phyloP scores from a whole-genome alignment of 1,140 invertebrate species.

The Drosophila tani region DNA sequence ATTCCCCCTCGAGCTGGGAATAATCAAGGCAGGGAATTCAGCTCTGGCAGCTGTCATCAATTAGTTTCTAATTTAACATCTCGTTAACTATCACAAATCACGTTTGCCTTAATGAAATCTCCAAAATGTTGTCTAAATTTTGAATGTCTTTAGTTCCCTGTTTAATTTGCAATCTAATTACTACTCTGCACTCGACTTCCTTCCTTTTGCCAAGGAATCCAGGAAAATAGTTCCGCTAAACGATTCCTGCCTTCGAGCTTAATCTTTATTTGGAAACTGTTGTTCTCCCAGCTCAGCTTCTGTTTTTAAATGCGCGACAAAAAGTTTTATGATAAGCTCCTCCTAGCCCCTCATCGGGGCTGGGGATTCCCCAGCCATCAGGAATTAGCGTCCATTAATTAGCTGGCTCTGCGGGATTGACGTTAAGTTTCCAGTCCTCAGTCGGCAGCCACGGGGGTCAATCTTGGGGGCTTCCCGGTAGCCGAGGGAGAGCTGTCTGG shows the following conservation, averaged over 20 bases:
- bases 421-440: slow-evolving; percentile 57
- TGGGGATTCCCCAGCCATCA: slow-evolving; percentile 36
- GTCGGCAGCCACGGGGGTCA: slow-evolving; percentile 27
- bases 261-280: slow-evolving; percentile 13
- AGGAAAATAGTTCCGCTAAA: neutral
- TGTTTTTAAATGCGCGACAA: slow-evolving; percentile 58
- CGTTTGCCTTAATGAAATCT: no score
- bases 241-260: neutral
- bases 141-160: neutral
- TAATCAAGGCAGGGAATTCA: neutral
- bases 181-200: neutral
- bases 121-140: neutral
- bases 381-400: slow-evolving; percentile 79
- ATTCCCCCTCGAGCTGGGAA: neutral
- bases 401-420: slow-evolving; percentile 69
- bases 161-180: slow-evolving; percentile 6
- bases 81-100: neutral
- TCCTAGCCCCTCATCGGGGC: slow-evolving; percentile 1
- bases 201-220: neutral
- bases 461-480: neutral
- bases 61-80: slow-evolving; percentile 13
- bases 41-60: neutral
- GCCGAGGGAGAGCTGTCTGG: neutral
- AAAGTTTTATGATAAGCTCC: slow-evolving; percentile 64
- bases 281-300: slow-evolving; percentile 13